Evolutionary conservation across 2,888 invertebrate genomes (phyloP), one percentile per base, ranked within the genome.

Genomic region (Callyntrura guangdongensis): DNA sequence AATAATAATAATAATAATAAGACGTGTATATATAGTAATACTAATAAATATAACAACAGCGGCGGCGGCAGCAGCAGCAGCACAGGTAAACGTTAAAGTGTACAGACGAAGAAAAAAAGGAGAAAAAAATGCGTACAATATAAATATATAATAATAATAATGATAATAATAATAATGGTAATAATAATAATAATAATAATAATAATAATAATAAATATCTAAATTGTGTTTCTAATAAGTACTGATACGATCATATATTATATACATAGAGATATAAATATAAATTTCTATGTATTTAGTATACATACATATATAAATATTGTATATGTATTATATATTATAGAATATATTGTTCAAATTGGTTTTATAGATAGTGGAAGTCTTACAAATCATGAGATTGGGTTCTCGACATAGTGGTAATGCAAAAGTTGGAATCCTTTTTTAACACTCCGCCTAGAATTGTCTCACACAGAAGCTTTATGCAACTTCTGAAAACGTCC

Each of bases 351-450:
- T 83, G 36, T 27, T 86, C 9, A 17, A 77, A 36, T 36, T 36
- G 36, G 2, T 36, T 36, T 36, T 36, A 36, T 2, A 36, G 36
- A 36, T 36, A 36, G 36, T 36, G 36, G 77, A 53, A 77, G 25
- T 92, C 93, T 93, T 93, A 93, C 93, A 93, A 93, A 91, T 93
- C 92, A 84, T 93, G 93, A 88, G 91, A 87, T 87, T 93, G 92
- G 87, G 92, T 86, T 74, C 91, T 90, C 91, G 87, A 90, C 92
- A 93, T 91, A 92, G 91, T 86, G 86, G 91, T 89, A 85, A 92
- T 90, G 91, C 93, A 93, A 83, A 92, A 92, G 87, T 91, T 92
- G 69, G 93, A 91, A 90, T 93, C 91, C 90, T 92, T 90, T 91
- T 81, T 90, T 92, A 93, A 90, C 86, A 92, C 93, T 89, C 92